Evolutionary conservation across 2,888 invertebrate genomes (phyloP), one percentile per base, ranked within the genome.

Genomic region (Thera obeliscata): DNA sequence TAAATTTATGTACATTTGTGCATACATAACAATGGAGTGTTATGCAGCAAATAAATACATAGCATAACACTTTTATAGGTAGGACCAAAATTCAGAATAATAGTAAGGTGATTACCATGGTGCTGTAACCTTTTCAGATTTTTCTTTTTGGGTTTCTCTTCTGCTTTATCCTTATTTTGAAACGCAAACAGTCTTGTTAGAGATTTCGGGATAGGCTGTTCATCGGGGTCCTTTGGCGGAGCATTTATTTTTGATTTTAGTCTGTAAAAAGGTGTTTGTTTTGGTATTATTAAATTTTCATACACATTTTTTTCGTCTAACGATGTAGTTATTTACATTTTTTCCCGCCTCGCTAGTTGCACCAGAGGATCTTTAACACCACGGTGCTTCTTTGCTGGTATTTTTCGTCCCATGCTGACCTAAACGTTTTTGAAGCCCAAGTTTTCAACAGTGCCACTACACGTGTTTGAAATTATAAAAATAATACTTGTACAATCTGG

Each of bases 341-440:
- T 92, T 59, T 95, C 85, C 72, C 96, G 94, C 77, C 91, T 91
- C 6, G 94, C 95, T 72, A 94, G 94, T 84, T 97, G 97, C 78
- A 95, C 95, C 36, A 96, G 85, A 1, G 97, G 97, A 89, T 97
- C 97, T 81, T 96, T 96, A 1, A 97, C 94, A 35, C 96, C 97
- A 71, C 95, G 95, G 80, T 97, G 97, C 85, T 97, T 97, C 76
- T 96, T 95, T 38, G 96, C 96, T 38, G 97, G 97, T 81, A 97
- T 97, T 95, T 97, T 97, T 58, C 97, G 91, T 57, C 95, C 95
- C 96, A 96, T 96, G 6, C 54, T 64, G 52, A 9, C 33, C 9
- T 7, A 33, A 8, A 52, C 8, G 52, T 52, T 2, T 22, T 22
- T 12, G 2, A 22, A 33, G 7, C 2, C 7, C 33, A 52, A 52